Evolutionary conservation across 2,888 invertebrate species (phyloP).

Genomic region (Acanthoscelides obtectus): DNA sequence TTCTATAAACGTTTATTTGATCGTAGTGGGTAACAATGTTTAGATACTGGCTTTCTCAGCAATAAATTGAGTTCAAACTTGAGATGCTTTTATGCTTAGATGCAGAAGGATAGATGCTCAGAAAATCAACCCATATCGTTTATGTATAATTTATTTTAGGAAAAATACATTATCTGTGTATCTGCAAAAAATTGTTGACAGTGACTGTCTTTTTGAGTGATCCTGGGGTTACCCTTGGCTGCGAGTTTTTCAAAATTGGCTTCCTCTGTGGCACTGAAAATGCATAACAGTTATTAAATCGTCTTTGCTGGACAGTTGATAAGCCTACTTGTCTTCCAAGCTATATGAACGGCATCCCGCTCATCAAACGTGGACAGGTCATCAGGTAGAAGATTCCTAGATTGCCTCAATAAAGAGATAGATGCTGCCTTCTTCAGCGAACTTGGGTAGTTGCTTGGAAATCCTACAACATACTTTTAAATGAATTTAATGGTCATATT

Average conservation of each 20-base stretch:
- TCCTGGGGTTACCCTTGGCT: neutral
- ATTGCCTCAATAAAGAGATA: conserved; percentile 34
- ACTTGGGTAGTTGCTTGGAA: conserved; percentile 40
- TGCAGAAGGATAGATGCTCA: too few species aligned
- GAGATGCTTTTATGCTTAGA: too few species aligned
- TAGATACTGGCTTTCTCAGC: too few species aligned
- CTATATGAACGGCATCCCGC: conserved; percentile 30
- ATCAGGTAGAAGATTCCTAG: conserved; percentile 20
- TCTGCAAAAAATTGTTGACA: conserved; percentile 7
- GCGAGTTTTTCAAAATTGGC: conserved; percentile 12
- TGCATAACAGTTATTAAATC: neutral
- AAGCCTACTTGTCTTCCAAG: conserved; percentile 36
- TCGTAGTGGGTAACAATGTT: too few species aligned
- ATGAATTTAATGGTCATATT: too few species aligned
- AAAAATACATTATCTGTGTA: neutral
- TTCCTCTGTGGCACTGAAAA: conserved; percentile 26
- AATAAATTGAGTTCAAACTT: too few species aligned
- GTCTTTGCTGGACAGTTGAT: neutral
- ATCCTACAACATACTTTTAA: conserved; percentile 31
- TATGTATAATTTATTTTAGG: neutral
- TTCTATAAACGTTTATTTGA: too few species aligned
- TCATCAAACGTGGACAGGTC: conserved; percentile 26
- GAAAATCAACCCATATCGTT: too few species aligned
- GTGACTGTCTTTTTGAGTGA: neutral
- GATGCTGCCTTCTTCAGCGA: conserved; percentile 42